Percentiles rank a stretch among this genome's conserved stretches.
These are phyloP conservation scores for Eupithecia centaureata DNA, from an alignment of 2,888 invertebrate species.

Conservation along the genomic window DNA sequence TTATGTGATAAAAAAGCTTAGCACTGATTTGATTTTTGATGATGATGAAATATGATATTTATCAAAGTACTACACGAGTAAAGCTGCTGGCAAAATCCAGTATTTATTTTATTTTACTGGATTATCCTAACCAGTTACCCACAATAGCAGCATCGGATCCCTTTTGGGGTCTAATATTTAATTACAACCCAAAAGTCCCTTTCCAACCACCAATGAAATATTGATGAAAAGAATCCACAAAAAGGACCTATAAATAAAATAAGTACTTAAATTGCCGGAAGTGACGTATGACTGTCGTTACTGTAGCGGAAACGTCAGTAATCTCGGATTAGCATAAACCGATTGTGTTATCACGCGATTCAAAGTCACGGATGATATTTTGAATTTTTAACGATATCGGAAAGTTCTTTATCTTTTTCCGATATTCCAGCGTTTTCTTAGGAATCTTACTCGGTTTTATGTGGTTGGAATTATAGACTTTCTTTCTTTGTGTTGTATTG, in stretches of 20 bases:
- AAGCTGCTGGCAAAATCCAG: background rate
- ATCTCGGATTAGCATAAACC: constrained; percentile 44
- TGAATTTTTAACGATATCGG: background rate
- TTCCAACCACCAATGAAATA: background rate
- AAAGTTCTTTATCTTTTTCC: background rate
- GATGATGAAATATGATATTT: no score
- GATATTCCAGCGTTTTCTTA: background rate
- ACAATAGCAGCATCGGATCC: background rate
- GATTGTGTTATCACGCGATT: constrained; percentile 42
- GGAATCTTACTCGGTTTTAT: background rate
- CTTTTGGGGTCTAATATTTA: background rate
- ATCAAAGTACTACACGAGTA: no score
- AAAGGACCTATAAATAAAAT: constrained; percentile 4
- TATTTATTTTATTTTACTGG: no score
- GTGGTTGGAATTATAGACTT: background rate
- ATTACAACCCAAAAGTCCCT: background rate
- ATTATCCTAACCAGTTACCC: background rate
- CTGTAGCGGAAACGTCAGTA: constrained; percentile 23
- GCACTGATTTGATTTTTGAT: no score
- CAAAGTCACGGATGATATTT: constrained; percentile 4
- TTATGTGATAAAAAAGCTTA: no score
- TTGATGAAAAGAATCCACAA: background rate
- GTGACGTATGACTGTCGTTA: constrained; percentile 11
- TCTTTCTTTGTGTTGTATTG: no score
- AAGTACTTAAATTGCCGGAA: constrained; percentile 1